phyloP scores from a whole-genome alignment of 2,888 invertebrate species.

The Acanthoscelides obtectus region DNA sequence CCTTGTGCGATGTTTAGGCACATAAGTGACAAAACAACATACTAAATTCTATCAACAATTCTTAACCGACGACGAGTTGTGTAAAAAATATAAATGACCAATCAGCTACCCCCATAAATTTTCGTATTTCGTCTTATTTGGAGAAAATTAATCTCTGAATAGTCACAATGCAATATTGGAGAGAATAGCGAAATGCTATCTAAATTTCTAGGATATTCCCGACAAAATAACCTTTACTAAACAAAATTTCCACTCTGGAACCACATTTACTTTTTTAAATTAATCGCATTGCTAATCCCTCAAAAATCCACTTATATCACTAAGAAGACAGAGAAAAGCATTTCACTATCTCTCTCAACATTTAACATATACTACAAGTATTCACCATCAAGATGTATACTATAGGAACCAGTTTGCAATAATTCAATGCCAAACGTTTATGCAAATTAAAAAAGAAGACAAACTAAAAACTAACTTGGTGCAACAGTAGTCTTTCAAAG shows the following conservation, averaged over 20 bases:
- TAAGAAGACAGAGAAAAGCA: no score
- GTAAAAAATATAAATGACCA: conserved; percentile 21
- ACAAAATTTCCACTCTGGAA: no score
- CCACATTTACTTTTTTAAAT: no score
- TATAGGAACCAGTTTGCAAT: neutral
- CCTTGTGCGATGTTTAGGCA: neutral
- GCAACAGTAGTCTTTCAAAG: no score
- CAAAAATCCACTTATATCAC: no score
- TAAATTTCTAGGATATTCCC: no score
- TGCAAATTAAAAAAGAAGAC: no score
- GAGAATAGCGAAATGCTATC: neutral
- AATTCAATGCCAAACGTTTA: no score
- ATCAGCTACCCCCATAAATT: neutral
- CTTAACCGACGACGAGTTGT: conserved; percentile 14
- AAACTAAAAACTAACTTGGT: no score
- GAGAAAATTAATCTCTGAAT: neutral
- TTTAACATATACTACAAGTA: neutral
- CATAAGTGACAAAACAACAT: conserved; percentile 5
- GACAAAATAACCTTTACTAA: no score
- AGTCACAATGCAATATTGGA: neutral
- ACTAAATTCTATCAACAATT: conserved; percentile 12
- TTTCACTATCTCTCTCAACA: neutral
- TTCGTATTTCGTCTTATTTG: neutral
- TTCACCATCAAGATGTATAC: neutral
- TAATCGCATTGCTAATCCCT: no score